These are phyloP conservation scores for Oryzaephilus surinamensis DNA, from an alignment of 1,140 invertebrate genomes.

Conservation along the genomic window DNA sequence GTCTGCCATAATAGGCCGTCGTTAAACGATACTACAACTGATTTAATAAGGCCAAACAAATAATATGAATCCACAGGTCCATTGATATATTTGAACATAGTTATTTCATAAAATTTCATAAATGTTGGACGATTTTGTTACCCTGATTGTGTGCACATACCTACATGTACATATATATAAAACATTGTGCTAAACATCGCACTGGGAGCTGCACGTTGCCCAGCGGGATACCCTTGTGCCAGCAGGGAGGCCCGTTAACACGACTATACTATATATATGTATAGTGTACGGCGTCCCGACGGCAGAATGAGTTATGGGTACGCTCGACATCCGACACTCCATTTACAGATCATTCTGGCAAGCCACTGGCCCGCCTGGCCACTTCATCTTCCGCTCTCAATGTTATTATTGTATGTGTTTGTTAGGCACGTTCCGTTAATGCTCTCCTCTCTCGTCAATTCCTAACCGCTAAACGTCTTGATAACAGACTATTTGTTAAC, in stretches of 20 bases:
- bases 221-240: slow-evolving; percentile 16
- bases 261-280: not conserved
- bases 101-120: not conserved
- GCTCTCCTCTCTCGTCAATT: slow-evolving; percentile 25
- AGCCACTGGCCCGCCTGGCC: slow-evolving; percentile 40
- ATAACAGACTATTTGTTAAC: slow-evolving; percentile 31
- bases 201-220: slow-evolving; percentile 17
- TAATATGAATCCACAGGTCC: slow-evolving; percentile 11
- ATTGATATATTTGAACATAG: too few relatives aligned
- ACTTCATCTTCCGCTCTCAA: slow-evolving; percentile 44
- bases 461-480: slow-evolving; percentile 28
- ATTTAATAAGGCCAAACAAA: slow-evolving; percentile 13
- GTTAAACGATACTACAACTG: slow-evolving; percentile 8
- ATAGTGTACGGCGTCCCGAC: slow-evolving; percentile 24
- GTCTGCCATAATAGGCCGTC: slow-evolving; percentile 7
- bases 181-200: slow-evolving; percentile 19
- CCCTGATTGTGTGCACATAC: not conserved
- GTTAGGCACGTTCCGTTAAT: slow-evolving; percentile 29
- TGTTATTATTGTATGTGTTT: too few relatives aligned
- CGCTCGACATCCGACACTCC: slow-evolving; percentile 40
- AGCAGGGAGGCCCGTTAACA: slow-evolving; percentile 20
- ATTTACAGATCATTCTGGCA: slow-evolving; percentile 49
- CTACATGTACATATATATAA: slow-evolving; percentile 10
- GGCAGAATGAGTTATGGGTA: slow-evolving; percentile 33
- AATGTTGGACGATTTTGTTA: not conserved